A percentile compares a stretch with the other conserved stretches of the same genome.
phyloP scores from a whole-genome alignment of 2,888 invertebrate species.

The Epinotia nisella region DNA sequence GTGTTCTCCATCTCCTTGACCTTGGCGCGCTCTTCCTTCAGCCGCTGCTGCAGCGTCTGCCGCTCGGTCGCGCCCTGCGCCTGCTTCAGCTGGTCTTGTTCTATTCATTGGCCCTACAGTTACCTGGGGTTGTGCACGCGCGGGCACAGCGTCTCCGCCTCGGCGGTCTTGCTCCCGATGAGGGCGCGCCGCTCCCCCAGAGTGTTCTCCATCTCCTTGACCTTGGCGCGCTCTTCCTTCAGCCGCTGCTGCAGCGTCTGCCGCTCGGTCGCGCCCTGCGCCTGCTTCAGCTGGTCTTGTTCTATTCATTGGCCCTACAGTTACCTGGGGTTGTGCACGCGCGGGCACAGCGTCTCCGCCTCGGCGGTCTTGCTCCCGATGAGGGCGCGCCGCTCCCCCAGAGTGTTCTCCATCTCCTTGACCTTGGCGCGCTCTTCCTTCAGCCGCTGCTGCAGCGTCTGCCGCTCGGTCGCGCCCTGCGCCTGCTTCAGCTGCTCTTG shows the following conservation, averaged over 20 bases:
- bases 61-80: no score
- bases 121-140: no score
- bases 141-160: no score
- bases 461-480: conserved; percentile 63
- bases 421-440: conserved; percentile 75
- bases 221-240: conserved; percentile 68
- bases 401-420: conserved; percentile 64
- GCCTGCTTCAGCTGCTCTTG: conserved; percentile 75
- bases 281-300: conserved; percentile 61
- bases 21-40: no score
- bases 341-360: conserved; percentile 76
- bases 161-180: conserved; percentile 47
- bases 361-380: conserved; percentile 63
- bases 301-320: no score
- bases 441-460: conserved; percentile 61
- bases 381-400: conserved; percentile 65
- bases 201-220: conserved; percentile 68
- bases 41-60: no score
- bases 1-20: no score
- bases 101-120: no score
- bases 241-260: not conserved
- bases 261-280: no score
- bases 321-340: conserved; percentile 68
- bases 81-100: no score
- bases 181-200: conserved; percentile 67